Percentiles rank a stretch among this genome's conserved stretches.
These are phyloP conservation scores for Cosmopolites sordidus DNA, from an alignment of 2,888 invertebrate species.

Conservation along the genomic window DNA sequence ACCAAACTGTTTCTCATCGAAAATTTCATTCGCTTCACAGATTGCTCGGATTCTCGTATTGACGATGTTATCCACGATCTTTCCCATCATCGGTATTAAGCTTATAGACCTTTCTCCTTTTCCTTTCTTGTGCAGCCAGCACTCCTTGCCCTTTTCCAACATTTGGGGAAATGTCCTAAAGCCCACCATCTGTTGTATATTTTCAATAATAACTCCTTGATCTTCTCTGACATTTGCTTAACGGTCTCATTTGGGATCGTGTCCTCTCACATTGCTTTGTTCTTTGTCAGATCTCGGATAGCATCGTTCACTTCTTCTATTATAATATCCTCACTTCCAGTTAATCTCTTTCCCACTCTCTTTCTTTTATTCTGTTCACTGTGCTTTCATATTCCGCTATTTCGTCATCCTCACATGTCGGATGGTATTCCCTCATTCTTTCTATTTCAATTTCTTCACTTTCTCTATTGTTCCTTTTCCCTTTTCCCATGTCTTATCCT, in stretches of 20 bases:
- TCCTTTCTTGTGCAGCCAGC: slow-evolving; percentile 29
- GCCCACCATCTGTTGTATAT: slow-evolving; percentile 9
- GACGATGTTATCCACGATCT: slow-evolving; percentile 33
- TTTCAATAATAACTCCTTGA: background rate
- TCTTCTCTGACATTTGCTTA: no score
- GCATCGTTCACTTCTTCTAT: no score
- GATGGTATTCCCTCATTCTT: background rate
- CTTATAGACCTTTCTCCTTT: slow-evolving; percentile 33
- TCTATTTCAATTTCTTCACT: background rate
- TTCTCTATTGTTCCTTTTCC: background rate
- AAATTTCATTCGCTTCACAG: no score
- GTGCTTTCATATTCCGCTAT: background rate
- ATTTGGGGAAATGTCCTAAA: slow-evolving; percentile 28
- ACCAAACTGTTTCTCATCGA: no score
- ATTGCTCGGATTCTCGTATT: no score
- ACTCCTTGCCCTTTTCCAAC: no score
- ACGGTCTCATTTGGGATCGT: no score
- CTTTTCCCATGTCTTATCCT: background rate
- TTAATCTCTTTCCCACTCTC: background rate
- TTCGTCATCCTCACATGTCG: background rate
- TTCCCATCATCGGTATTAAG: slow-evolving; percentile 33
- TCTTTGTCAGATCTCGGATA: no score
- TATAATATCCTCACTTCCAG: no score
- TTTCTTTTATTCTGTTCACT: background rate
- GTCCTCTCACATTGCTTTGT: no score